Base-by-base conservation (phyloP, 2,888 invertebrate genomes). In the Sphaerophoria taeniata region DNA sequence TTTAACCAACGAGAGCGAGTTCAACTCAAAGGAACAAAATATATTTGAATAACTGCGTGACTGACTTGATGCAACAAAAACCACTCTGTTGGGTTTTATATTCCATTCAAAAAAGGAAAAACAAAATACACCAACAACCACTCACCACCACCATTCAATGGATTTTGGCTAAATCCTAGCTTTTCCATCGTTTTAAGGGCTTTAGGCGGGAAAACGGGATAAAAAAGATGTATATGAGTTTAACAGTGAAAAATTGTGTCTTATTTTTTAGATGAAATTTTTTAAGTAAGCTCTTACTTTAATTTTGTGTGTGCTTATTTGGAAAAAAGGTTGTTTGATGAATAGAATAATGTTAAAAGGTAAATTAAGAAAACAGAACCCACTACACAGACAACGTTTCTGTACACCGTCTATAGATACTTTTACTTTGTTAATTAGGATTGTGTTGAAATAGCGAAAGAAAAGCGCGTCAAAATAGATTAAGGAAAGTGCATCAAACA, bases 11-110 rank as follows among this genome's bases (percentile, higher is more conserved):
- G 33, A 47, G 72, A 63, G 61, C 24, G 24, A 63, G 43, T 70
- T 65, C 61, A 70, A 65, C 51, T 79, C 73, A 69, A 77, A 77
- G 49, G 67, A 77, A 56, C 11, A 51, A 76, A 63, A 43, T 79
- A 43, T 69, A 83, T 84, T 84, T 84, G 83, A 75, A 79, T 71
- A 84, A 79, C 83, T 84, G 84, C 84, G 84, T 84, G 75, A 80
- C 79, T 74, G 53, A 80, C 79, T 74, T 47, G 74, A 74, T 80
- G 69, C 51, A 61, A 45, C 61, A 61, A 73, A 63, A 82, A 79
- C 79, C 74, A 74, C 83, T 58, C 31, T 39, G 60, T 72, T 47
- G 24, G 60, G 60, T 45, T 75, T 67, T 43, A 24, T 24, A 53
- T 67, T 53, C 53, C 33, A 65, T 65, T 65, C 34, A 34, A 6